A percentile compares a stretch with the other conserved stretches of the same genome.
These are phyloP conservation scores for Psophia crepitans DNA, from an alignment of 2,113 vertebrate genomes.

Conservation along the genomic window DNA sequence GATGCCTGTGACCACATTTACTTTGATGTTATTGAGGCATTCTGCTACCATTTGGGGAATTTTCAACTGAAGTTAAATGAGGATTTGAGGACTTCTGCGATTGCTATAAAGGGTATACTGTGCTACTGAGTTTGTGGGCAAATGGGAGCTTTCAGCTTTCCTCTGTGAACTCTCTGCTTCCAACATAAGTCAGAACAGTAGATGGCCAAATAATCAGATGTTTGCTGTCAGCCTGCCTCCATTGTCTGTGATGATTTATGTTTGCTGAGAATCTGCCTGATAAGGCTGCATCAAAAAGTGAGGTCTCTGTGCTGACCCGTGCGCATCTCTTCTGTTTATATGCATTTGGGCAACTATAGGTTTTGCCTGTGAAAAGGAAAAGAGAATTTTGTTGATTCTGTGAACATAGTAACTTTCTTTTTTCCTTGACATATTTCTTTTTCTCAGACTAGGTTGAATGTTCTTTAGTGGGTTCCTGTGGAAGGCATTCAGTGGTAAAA, in stretches of 20 bases:
- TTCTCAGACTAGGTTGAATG: neutral
- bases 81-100: neutral
- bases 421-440: neutral
- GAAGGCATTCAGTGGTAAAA: slow-evolving; percentile 17
- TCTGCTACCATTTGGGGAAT: neutral
- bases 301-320: neutral
- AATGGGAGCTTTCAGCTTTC: neutral
- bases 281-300: neutral
- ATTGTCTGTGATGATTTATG: neutral
- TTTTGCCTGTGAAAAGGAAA: neutral
- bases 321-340: neutral
- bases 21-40: neutral
- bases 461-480: slow-evolving; percentile 1
- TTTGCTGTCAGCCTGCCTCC: neutral
- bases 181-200: neutral
- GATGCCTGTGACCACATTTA: neutral
- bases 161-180: neutral
- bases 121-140: neutral
- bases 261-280: neutral
- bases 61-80: neutral
- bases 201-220: neutral
- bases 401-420: neutral
- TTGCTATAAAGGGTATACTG: neutral
- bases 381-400: neutral
- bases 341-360: neutral